Percentiles rank a stretch among this genome's conserved stretches.
Evolutionary conservation across 2,113 vertebrate species (phyloP).

Genomic region (Microtus ochrogaster): DNA sequence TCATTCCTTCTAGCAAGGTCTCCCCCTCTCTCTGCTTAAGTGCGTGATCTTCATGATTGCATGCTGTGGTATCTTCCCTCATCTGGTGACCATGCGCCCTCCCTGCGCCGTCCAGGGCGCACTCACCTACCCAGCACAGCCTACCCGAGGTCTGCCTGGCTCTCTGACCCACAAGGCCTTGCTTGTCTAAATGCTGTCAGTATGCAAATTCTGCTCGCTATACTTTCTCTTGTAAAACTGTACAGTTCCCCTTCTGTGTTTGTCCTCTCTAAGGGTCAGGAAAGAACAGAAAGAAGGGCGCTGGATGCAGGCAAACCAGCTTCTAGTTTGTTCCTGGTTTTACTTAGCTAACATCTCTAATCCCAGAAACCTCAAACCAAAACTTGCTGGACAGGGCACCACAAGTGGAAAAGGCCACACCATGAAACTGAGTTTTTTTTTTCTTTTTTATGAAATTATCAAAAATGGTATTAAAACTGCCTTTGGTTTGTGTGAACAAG

Average conservation of each 20-base stretch:
- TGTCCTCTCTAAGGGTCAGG: not conserved
- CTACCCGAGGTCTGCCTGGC: not conserved
- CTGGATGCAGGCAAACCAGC: not conserved
- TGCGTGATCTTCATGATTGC: not conserved
- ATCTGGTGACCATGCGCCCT: accelerated
- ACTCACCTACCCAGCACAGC: accelerated
- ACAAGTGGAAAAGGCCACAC: not conserved
- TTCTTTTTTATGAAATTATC: not conserved
- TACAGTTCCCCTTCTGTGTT: not conserved
- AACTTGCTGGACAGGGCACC: not conserved
- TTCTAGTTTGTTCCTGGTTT: not conserved
- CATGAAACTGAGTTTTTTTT: not conserved
- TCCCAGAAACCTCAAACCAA: not conserved
- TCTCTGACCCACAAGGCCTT: not conserved
- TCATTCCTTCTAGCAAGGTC: not conserved
- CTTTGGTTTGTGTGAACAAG: not conserved
- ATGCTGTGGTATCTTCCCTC: accelerated
- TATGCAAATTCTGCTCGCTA: not conserved
- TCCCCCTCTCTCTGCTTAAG: not conserved
- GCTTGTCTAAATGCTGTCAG: not conserved
- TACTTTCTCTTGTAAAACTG: not conserved
- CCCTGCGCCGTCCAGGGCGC: accelerated
- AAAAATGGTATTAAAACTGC: not conserved
- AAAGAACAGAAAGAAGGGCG: not conserved
- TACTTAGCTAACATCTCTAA: not conserved